phyloP scores from a whole-genome alignment of 2,888 invertebrate species.

The Uloborus plumipes region DNA sequence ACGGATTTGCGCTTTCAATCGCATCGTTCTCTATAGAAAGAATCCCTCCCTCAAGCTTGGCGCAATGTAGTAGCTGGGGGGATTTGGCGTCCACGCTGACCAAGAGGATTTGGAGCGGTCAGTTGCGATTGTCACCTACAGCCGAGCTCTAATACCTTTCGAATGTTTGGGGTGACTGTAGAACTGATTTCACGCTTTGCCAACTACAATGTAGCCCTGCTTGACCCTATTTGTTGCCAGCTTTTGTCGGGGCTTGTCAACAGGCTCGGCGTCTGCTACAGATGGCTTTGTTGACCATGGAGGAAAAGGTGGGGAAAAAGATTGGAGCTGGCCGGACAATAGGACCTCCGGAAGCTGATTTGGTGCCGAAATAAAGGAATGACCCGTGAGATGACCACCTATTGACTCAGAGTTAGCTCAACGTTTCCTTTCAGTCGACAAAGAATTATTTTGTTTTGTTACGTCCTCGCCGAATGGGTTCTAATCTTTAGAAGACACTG shows the following conservation, averaged over 20 bases:
- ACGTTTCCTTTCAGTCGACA: neutral
- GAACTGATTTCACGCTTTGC: slow-evolving; percentile 50
- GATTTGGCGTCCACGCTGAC: slow-evolving; percentile 30
- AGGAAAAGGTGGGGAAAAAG: slow-evolving; percentile 39
- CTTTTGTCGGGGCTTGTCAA: slow-evolving; percentile 40
- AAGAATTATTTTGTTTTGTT: slow-evolving; percentile 1
- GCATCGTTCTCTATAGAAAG: slow-evolving; percentile 5
- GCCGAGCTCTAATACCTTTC: slow-evolving; percentile 55
- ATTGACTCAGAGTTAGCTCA: slow-evolving; percentile 40
- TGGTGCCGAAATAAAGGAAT: slow-evolving; percentile 29
- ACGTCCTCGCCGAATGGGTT: neutral
- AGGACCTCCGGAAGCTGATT: slow-evolving; percentile 41
- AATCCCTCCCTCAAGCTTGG: slow-evolving; percentile 41
- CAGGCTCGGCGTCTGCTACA: slow-evolving; percentile 10
- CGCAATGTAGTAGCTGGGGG: slow-evolving; percentile 26
- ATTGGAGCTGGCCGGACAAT: slow-evolving; percentile 31
- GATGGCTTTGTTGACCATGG: slow-evolving; percentile 32
- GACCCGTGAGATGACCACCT: slow-evolving; percentile 33
- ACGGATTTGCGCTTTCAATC: neutral
- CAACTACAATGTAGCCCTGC: slow-evolving; percentile 30
- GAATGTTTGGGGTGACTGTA: slow-evolving; percentile 25
- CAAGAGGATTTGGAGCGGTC: slow-evolving; percentile 57
- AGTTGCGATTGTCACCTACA: slow-evolving; percentile 47
- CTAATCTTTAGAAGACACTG: neutral
- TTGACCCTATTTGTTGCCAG: slow-evolving; percentile 57